These are phyloP conservation scores for Spilogale gracilis DNA, from an alignment of 2,113 vertebrate species.

Conservation along the genomic window DNA sequence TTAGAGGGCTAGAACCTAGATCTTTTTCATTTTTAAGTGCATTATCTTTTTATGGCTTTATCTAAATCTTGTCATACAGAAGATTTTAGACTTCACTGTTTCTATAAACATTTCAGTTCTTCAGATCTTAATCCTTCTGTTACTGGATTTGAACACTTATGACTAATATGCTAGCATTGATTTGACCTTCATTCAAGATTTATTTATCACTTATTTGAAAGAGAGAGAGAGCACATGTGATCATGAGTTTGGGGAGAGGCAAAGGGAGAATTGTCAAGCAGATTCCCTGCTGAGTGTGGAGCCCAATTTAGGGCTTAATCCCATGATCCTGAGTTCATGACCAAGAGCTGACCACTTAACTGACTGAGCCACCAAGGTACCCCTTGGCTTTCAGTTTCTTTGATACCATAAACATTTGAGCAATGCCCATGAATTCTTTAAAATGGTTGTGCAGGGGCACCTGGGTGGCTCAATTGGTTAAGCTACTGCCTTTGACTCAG, in stretches of 20 bases:
- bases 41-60: neutral
- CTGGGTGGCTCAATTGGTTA: too few relatives aligned
- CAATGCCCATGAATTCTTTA: conserved; percentile 54
- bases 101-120: neutral
- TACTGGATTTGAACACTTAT: neutral
- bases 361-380: neutral
- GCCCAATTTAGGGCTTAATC: neutral
- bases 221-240: neutral
- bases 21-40: neutral
- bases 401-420: neutral
- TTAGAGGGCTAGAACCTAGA: neutral
- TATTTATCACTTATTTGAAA: neutral
- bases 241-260: neutral
- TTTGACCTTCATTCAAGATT: neutral
- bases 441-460: conserved; percentile 17
- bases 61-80: neutral
- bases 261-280: neutral
- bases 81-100: neutral
- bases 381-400: conserved; percentile 2
- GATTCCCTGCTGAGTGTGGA: neutral
- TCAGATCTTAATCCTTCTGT: conserved; percentile 14
- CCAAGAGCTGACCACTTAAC: neutral
- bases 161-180: neutral
- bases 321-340: neutral
- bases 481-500: too few relatives aligned